Evolutionary conservation across 2,113 vertebrate species (phyloP).

Genomic region (Naja naja): DNA sequence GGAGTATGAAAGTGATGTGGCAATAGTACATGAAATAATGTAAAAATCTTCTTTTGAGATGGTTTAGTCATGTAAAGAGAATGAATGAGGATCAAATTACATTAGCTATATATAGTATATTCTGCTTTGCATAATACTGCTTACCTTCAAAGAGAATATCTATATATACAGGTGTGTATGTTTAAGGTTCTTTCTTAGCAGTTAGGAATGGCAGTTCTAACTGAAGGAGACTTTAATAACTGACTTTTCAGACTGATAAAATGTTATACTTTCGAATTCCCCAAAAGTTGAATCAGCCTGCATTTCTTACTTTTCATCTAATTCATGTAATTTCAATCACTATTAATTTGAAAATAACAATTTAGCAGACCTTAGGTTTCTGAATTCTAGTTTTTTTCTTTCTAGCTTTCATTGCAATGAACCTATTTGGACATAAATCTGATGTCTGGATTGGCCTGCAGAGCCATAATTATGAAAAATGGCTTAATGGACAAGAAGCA

Average conservation of each 20-base stretch:
- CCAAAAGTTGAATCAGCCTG: not conserved
- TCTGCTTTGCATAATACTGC: not conserved
- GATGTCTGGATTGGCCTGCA: constrained; percentile 87
- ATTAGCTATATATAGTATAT: not conserved
- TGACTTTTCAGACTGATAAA: not conserved
- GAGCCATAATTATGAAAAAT: constrained; percentile 76
- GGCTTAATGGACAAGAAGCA: constrained; percentile 74
- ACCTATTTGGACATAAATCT: constrained; percentile 80
- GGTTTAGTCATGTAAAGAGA: not conserved
- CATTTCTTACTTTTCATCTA: constrained; percentile 21
- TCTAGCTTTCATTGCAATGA: constrained; percentile 91
- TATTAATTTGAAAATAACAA: not conserved
- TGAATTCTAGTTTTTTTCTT: constrained; percentile 41
- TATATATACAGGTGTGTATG: no score
- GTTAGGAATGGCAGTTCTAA: not conserved
- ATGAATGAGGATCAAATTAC: not conserved
- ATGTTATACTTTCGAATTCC: not conserved
- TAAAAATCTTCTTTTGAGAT: not conserved
- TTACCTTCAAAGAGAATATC: not conserved
- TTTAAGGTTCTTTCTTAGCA: not conserved
- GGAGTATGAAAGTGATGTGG: not conserved
- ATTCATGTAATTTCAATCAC: constrained; percentile 5
- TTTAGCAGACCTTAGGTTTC: constrained; percentile 26
- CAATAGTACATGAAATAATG: not conserved
- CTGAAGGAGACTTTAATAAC: not conserved